These are phyloP conservation scores for Autographa pulchrina DNA, from an alignment of 2,888 invertebrate genomes.

Conservation along the genomic window DNA sequence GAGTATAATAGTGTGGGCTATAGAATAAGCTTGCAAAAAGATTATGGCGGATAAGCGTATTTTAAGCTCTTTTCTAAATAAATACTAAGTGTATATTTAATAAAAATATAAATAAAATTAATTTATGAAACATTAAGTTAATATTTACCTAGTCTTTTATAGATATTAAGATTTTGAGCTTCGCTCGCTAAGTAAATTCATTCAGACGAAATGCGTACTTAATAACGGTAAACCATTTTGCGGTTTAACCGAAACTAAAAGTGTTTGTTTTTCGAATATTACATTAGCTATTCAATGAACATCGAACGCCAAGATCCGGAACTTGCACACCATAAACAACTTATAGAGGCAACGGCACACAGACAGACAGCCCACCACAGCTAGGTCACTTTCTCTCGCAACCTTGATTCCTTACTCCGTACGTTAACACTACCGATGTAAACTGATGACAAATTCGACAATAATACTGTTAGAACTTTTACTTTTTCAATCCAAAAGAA, in stretches of 20 bases:
- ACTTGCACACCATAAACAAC: conserved; percentile 63
- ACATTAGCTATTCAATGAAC: conserved; percentile 41
- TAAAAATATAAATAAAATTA: no score
- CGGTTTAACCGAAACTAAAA: conserved; percentile 33
- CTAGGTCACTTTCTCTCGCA: conserved; percentile 87
- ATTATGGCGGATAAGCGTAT: neutral
- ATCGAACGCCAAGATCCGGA: conserved; percentile 53
- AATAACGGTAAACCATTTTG: neutral
- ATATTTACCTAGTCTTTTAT: no score
- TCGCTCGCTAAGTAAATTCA: neutral
- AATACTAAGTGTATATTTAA: neutral
- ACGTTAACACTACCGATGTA: conserved; percentile 77
- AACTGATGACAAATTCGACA: conserved; percentile 81
- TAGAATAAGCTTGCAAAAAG: neutral
- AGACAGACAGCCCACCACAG: conserved; percentile 60
- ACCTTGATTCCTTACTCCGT: conserved; percentile 86
- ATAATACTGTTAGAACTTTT: conserved; percentile 80
- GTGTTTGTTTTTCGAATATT: conserved; percentile 27
- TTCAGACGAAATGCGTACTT: neutral
- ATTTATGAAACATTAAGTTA: no score
- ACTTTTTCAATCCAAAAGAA: conserved; percentile 77
- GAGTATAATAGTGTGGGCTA: neutral
- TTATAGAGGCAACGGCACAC: conserved; percentile 65
- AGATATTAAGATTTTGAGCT: neutral
- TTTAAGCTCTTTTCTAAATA: neutral